Evolutionary conservation across 2,113 vertebrate genomes (phyloP).

Genomic region (Vimba vimba): DNA sequence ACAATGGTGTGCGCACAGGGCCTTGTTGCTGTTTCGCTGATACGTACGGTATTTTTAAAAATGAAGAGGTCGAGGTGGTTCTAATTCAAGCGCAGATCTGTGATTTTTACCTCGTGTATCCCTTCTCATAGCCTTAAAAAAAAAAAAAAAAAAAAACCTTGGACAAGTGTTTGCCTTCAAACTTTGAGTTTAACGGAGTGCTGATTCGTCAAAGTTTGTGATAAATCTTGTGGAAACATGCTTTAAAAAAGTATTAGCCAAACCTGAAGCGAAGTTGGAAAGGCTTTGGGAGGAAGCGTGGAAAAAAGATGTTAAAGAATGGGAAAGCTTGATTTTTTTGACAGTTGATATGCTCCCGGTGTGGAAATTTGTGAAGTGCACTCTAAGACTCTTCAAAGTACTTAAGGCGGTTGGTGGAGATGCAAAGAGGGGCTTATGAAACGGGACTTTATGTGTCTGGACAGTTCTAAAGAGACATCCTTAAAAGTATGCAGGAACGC

Average conservation of each 20-base stretch:
- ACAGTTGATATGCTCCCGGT: slow-evolving; percentile 73
- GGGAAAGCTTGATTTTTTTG: slow-evolving; percentile 56
- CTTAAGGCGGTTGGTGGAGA: slow-evolving; percentile 73
- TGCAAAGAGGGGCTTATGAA: slow-evolving; percentile 76
- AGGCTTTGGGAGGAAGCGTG: slow-evolving; percentile 63
- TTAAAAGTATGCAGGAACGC: slow-evolving; percentile 69
- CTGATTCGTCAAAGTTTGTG: slow-evolving; percentile 69
- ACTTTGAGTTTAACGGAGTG: slow-evolving; percentile 61
- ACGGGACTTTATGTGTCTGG: slow-evolving; percentile 67
- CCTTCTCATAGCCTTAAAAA: slow-evolving; percentile 42
- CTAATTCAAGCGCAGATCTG: slow-evolving; percentile 57
- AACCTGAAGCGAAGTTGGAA: slow-evolving; percentile 69
- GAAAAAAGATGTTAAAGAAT: slow-evolving; percentile 66
- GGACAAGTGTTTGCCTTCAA: slow-evolving; percentile 51
- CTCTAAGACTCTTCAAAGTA: slow-evolving; percentile 68
- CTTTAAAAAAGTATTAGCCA: slow-evolving; percentile 62
- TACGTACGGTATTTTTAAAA: slow-evolving; percentile 49
- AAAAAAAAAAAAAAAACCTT: slow-evolving; percentile 37
- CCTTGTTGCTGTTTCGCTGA: slow-evolving; percentile 62
- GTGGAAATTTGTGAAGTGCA: slow-evolving; percentile 67
- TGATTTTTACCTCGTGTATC: slow-evolving; percentile 17
- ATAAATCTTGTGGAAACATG: slow-evolving; percentile 59
- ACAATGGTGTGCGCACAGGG: slow-evolving; percentile 44
- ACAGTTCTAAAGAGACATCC: slow-evolving; percentile 71
- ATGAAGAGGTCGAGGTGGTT: slow-evolving; percentile 64